These are phyloP conservation scores for Epinotia ramella DNA, from an alignment of 2,888 invertebrate species.

Conservation along the genomic window DNA sequence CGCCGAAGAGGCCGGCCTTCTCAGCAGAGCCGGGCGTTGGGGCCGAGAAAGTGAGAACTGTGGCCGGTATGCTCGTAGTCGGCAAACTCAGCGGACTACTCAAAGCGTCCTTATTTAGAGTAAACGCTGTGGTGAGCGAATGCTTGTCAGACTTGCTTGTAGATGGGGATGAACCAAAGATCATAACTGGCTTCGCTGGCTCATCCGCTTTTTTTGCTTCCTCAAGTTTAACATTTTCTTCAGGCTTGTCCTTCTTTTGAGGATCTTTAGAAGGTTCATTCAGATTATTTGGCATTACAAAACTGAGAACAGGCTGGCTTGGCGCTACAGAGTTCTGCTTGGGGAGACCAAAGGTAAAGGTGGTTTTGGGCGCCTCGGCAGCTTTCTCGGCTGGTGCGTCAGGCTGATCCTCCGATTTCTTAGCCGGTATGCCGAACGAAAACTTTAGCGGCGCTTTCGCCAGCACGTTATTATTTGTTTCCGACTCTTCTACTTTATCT, in stretches of 20 bases:
- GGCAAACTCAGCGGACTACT: slow-evolving; percentile 26
- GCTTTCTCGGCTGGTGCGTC: slow-evolving; percentile 49
- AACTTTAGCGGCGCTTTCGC: slow-evolving; percentile 62
- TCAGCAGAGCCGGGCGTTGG: slow-evolving; percentile 46
- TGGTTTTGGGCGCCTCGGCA: slow-evolving; percentile 55
- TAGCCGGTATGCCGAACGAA: slow-evolving; percentile 58
- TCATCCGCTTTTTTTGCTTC: slow-evolving; percentile 21
- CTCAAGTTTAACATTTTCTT: slow-evolving; percentile 4
- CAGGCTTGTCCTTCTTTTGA: slow-evolving; percentile 55
- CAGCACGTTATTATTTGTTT: slow-evolving; percentile 71
- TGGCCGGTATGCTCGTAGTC: slow-evolving; percentile 48
- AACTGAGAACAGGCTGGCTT: slow-evolving; percentile 38
- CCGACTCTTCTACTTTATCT: slow-evolving; percentile 58
- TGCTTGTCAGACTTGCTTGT: slow-evolving; percentile 14
- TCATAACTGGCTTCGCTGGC: slow-evolving; percentile 15
- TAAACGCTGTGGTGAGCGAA: slow-evolving; percentile 25
- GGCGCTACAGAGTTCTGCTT: slow-evolving; percentile 49
- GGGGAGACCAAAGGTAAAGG: slow-evolving; percentile 69
- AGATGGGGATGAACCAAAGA: slow-evolving; percentile 25
- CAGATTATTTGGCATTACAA: slow-evolving; percentile 47
- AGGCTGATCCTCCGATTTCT: slow-evolving; percentile 52
- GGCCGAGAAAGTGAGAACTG: slow-evolving; percentile 54
- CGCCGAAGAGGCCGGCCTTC: slow-evolving; percentile 53
- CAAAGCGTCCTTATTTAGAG: slow-evolving; percentile 42
- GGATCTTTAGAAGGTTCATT: slow-evolving; percentile 48